Evolutionary conservation across 2,888 invertebrate genomes (phyloP), one percentile per base, ranked within the genome.

Genomic region (Ferdinandea cuprea): DNA sequence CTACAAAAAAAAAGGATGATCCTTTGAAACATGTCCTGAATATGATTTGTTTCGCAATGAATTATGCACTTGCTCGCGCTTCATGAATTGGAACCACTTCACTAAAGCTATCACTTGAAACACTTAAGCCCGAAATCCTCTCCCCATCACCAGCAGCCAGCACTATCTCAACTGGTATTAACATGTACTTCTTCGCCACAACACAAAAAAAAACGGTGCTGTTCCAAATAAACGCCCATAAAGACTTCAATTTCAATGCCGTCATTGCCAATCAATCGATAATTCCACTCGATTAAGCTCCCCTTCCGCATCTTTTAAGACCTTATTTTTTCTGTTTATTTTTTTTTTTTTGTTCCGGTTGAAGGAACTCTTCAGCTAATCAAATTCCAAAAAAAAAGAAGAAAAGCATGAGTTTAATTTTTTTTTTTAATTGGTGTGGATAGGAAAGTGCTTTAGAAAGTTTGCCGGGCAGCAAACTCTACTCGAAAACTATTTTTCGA

Each of bases 391-490:
- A 15, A 25, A 44, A 32, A 2, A 25, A 2, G 25, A 25, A 25
- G 3, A 5, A 25, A 25, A 25, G 2, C 25, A 25, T 25, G 25
- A 37, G 8, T 25, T 7, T n/a, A n/a, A n/a, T n/a, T n/a, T n/a
- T n/a, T n/a, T n/a, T 19, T 25, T 21, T 19, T 52, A 66, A 66
- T 52, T 66, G 66, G 42, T 42, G n/a, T 42, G 13, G 5, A 42
- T 44, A 11, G 32, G 9, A 52, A 40, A 40, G 52, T 40, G 40
- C 15, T 52, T 30, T 13, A 4, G 50, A 6, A 7, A 65, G 40
- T 37, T 52, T 30, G 5, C 15, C 52, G 21, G 1, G 1, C 5
- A 19, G 25, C 4, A 40, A 40, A 25, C 40, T 9, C 8, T 40
- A 21, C 25, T 28, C 17, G 8, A 19, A 13, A 48, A 48, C 48